Evolutionary conservation across 2,888 invertebrate genomes (phyloP).

Genomic region (Lutraria lutraria): DNA sequence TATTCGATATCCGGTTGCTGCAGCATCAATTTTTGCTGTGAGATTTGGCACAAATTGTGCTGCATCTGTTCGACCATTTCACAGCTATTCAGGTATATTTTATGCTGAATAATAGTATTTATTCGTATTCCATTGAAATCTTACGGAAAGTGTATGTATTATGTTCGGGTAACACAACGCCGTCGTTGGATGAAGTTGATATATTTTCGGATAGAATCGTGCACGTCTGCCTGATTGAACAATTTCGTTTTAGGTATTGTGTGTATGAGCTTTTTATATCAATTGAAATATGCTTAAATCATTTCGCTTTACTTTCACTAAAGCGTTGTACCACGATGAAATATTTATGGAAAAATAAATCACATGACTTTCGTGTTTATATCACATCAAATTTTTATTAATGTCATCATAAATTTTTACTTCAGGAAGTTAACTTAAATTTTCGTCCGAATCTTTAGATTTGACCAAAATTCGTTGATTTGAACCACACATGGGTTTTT

Average conservation of each 20-base stretch:
- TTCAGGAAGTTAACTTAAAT: too few species aligned
- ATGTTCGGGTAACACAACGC: neutral
- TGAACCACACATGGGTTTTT: too few species aligned
- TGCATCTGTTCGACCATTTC: neutral
- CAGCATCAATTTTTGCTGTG: constrained; percentile 10
- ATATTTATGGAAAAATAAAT: too few species aligned
- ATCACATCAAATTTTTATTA: too few species aligned
- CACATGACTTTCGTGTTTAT: too few species aligned
- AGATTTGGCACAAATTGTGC: neutral
- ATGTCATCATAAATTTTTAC: too few species aligned
- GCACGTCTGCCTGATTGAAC: neutral
- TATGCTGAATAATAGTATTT: neutral
- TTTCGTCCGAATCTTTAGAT: too few species aligned
- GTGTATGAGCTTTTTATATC: neutral
- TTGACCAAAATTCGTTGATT: too few species aligned
- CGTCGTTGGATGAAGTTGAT: neutral
- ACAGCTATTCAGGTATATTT: neutral
- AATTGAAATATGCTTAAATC: too few species aligned
- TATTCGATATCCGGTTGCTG: constrained; percentile 12
- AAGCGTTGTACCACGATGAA: too few species aligned
- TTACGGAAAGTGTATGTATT: neutral
- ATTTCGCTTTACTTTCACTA: too few species aligned
- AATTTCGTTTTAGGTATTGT: neutral
- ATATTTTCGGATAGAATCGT: neutral
- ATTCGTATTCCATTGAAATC: neutral